Evolutionary conservation across 2,113 vertebrate species (phyloP).

Genomic region (Vidua chalybeata): DNA sequence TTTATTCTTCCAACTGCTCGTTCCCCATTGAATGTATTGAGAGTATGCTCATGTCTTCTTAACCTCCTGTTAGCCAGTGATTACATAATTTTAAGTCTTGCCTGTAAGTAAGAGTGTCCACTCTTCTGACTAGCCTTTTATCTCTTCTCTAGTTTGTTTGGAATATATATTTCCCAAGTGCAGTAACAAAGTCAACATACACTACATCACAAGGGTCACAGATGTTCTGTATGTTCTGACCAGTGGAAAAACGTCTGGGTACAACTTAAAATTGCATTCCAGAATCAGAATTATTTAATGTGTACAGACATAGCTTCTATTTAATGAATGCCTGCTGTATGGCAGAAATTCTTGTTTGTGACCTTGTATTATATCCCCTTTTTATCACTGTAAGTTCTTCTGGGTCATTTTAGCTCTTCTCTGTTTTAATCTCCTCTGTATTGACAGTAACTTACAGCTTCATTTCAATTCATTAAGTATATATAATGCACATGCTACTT

Average conservation of each 20-base stretch:
- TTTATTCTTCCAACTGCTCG: neutral
- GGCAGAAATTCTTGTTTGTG: neutral
- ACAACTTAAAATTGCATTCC: neutral
- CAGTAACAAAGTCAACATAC: neutral
- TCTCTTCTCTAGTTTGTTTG: neutral
- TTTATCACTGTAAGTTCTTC: neutral
- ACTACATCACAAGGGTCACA: neutral
- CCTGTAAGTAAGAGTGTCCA: neutral
- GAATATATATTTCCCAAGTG: neutral
- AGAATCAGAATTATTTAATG: neutral
- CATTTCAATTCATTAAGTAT: constrained; percentile 13
- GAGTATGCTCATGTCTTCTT: neutral
- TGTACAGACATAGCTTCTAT: neutral
- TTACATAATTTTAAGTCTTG: neutral
- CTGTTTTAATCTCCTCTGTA: neutral
- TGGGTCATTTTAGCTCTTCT: neutral
- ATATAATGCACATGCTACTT: neutral
- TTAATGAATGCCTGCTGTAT: neutral
- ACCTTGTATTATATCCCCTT: neutral
- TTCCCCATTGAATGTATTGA: neutral
- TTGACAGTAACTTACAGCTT: neutral
- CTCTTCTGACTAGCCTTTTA: neutral
- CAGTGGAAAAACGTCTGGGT: neutral
- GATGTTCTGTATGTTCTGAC: neutral
- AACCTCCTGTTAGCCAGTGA: neutral